phyloP scores from a whole-genome alignment of 2,888 invertebrate species.

The Trimorus sp. region DNA sequence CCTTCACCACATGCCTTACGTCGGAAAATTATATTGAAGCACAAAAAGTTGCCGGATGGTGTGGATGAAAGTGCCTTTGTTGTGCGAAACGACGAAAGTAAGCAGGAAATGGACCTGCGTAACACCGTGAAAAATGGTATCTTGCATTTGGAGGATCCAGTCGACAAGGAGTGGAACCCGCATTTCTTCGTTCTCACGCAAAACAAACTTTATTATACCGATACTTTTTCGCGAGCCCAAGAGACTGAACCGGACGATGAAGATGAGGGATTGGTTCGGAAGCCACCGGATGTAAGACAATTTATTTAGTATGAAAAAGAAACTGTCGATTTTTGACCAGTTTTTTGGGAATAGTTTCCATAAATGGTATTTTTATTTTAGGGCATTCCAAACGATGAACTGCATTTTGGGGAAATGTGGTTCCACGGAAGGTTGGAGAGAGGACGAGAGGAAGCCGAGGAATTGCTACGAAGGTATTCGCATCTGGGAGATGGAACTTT shows the following conservation, averaged over 20 bases:
- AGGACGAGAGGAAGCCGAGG: conserved; percentile 88
- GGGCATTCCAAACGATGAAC: conserved; percentile 91
- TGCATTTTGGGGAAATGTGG: conserved; percentile 97
- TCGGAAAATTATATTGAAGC: conserved; percentile 91
- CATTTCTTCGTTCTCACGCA: conserved; percentile 96
- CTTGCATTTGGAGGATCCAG: conserved; percentile 93
- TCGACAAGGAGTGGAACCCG: conserved; percentile 94
- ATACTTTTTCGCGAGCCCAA: conserved; percentile 83
- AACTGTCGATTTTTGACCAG: no score
- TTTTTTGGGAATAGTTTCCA: conserved; percentile 1
- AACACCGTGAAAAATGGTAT: conserved; percentile 95
- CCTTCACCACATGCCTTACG: conserved; percentile 93
- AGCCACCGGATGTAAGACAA: conserved; percentile 73
- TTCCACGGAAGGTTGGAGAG: conserved; percentile 94
- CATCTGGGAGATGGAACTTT: conserved; percentile 83
- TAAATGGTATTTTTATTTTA: conserved; percentile 69
- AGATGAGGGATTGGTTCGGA: conserved; percentile 78
- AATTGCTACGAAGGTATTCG: conserved; percentile 86
- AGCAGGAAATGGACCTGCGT: conserved; percentile 88
- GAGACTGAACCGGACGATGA: conserved; percentile 83
- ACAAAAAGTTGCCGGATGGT: conserved; percentile 96
- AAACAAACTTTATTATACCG: conserved; percentile 93
- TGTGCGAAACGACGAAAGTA: conserved; percentile 85
- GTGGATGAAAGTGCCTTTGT: conserved; percentile 88
- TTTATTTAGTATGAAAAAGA: no score